Percentiles rank a stretch among this genome's conserved stretches.
These are phyloP conservation scores for Eupleurogrammus muticus DNA, from an alignment of 2,797 vertebrate genomes.

Conservation along the genomic window DNA sequence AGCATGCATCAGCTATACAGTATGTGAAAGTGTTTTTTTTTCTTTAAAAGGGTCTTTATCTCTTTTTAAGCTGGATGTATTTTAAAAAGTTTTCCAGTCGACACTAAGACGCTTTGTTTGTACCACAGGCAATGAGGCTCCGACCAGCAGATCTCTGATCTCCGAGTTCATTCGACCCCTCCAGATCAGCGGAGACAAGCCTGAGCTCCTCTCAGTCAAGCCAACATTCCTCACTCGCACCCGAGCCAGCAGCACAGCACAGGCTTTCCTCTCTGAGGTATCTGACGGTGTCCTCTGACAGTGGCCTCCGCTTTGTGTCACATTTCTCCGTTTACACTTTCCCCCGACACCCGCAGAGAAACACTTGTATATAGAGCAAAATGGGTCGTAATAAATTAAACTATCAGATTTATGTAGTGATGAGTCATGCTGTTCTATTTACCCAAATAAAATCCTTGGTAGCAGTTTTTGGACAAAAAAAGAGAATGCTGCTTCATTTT, in stretches of 20 bases:
- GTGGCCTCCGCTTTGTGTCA: constrained; percentile 5
- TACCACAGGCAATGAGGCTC: constrained; percentile 88
- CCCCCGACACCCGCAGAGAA: neutral
- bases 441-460: constrained; percentile 11
- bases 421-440: neutral
- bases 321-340: constrained; percentile 9
- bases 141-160: constrained; percentile 87
- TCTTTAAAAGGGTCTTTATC: neutral
- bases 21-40: neutral
- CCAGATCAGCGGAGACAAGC: constrained; percentile 89
- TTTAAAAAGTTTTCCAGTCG: neutral
- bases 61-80: neutral
- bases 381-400: neutral
- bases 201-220: constrained; percentile 90
- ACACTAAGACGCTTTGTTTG: constrained; percentile 27
- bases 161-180: constrained; percentile 92
- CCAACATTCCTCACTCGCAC: constrained; percentile 90
- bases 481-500: constrained; percentile 28
- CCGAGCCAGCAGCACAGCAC: constrained; percentile 84
- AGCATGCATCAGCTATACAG: neutral
- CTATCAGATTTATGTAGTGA: neutral
- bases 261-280: constrained; percentile 92
- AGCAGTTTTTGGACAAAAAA: neutral
- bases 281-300: constrained; percentile 27
- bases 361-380: no score